Conservation (phyloP, 2,888 invertebrate species). For the Stomorhina lunata region DNA sequence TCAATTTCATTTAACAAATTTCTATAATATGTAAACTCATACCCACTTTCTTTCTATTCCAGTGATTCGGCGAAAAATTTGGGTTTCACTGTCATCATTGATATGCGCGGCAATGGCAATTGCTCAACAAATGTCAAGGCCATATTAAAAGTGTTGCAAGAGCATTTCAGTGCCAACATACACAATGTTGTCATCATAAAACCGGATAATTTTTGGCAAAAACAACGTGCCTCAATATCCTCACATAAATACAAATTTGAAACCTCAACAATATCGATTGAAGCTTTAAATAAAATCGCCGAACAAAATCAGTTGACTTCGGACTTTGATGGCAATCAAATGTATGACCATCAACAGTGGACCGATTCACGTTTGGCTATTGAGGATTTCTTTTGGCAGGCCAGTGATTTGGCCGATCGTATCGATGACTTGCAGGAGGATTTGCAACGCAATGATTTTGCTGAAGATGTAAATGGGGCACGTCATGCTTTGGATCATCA, state of each 20-base stretch:
- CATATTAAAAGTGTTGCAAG: conserved; percentile 97
- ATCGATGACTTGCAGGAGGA: conserved; percentile 96
- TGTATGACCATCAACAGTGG: conserved; percentile 98
- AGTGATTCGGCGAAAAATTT: conserved; percentile 82
- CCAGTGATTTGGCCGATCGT: conserved; percentile 94
- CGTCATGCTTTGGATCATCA: conserved; percentile 95
- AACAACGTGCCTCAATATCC: conserved; percentile 97
- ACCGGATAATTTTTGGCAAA: conserved; percentile 99
- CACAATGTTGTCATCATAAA: conserved; percentile 98
- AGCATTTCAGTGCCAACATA: conserved; percentile 95
- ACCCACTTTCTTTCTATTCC: conserved; percentile 50
- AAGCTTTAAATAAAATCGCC: conserved; percentile 95
- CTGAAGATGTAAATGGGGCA: conserved; percentile 95
- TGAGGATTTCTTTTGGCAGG: conserved; percentile 98
- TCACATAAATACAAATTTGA: conserved; percentile 99
- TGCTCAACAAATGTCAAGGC: conserved; percentile 97
- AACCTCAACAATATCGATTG: conserved; percentile 98
- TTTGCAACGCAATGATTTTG: conserved; percentile 94
- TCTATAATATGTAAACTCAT: background rate
- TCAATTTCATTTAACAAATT: background rate
- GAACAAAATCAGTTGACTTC: conserved; percentile 95
- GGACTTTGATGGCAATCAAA: conserved; percentile 95
- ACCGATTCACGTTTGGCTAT: conserved; percentile 95
- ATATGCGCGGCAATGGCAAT: conserved; percentile 93
- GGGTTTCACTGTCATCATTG: conserved; percentile 97